phyloP scores from a whole-genome alignment of 2,113 vertebrate species.

The Pagrus major region DNA sequence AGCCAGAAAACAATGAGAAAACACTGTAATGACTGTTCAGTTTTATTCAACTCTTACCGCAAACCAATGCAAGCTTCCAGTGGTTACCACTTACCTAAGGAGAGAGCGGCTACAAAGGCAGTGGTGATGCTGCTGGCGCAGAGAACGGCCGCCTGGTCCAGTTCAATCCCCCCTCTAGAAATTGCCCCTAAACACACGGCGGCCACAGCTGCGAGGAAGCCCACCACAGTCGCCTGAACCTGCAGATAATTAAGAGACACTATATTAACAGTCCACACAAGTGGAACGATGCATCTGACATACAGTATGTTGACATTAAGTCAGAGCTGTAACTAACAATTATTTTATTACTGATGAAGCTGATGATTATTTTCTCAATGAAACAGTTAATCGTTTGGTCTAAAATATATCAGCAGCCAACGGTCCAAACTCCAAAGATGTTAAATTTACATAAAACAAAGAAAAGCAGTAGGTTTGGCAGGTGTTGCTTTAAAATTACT shows the following conservation, averaged over 20 bases:
- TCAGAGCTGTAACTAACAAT: neutral
- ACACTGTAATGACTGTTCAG: neutral
- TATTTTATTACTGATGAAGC: neutral
- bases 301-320: neutral
- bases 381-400: too few relatives aligned
- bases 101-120: slow-evolving; percentile 92
- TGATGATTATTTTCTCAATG: neutral
- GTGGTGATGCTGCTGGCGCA: slow-evolving; percentile 95
- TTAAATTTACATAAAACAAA: too few relatives aligned
- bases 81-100: slow-evolving; percentile 87
- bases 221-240: slow-evolving; percentile 96
- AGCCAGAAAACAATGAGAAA: neutral
- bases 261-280: too few relatives aligned
- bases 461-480: too few relatives aligned
- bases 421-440: too few relatives aligned
- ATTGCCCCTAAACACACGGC: slow-evolving; percentile 89
- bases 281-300: neutral
- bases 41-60: neutral
- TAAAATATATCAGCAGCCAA: too few relatives aligned
- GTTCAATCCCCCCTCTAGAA: slow-evolving; percentile 87
- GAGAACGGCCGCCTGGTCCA: slow-evolving; percentile 88
- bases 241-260: slow-evolving; percentile 58
- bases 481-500: too few relatives aligned
- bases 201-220: slow-evolving; percentile 93
- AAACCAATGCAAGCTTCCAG: neutral